Percentiles rank a stretch among this genome's conserved stretches.
Evolutionary conservation across 1,140 invertebrate genomes (phyloP).

Genomic region (Aethina tumida): DNA sequence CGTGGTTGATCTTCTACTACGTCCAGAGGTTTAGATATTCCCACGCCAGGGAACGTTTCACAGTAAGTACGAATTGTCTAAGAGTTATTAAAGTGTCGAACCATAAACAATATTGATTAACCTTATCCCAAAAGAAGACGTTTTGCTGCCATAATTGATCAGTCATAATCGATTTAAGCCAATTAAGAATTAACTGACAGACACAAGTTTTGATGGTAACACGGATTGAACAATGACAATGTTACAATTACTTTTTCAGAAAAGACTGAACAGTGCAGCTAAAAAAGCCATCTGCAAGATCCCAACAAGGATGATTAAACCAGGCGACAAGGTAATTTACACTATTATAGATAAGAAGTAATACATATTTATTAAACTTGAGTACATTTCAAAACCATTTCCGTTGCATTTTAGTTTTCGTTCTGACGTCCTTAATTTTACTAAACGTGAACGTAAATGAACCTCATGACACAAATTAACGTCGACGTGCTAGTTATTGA

Average conservation of each 20-base stretch:
- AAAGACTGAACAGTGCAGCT: slow-evolving; percentile 75
- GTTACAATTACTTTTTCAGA: slow-evolving; percentile 44
- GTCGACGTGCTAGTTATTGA: too few species aligned
- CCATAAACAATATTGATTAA: too few species aligned
- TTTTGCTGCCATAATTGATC: too few species aligned
- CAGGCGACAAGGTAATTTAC: slow-evolving; percentile 64
- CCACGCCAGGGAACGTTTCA: slow-evolving; percentile 75
- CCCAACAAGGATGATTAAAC: slow-evolving; percentile 73
- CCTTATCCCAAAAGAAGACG: too few species aligned
- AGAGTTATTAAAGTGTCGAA: too few species aligned
- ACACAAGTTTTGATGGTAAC: background rate
- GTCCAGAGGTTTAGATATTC: slow-evolving; percentile 86
- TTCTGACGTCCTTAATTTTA: too few species aligned
- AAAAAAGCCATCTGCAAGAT: slow-evolving; percentile 86
- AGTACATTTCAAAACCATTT: too few species aligned
- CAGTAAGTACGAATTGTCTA: slow-evolving; percentile 65
- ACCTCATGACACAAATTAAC: too few species aligned
- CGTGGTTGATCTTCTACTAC: slow-evolving; percentile 92
- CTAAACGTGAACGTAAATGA: too few species aligned
- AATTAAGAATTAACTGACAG: background rate
- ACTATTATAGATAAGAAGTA: slow-evolving; percentile 7
- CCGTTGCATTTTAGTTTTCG: too few species aligned
- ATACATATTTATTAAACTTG: background rate
- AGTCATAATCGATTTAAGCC: too few species aligned
- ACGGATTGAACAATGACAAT: background rate